phyloP scores from a whole-genome alignment of 2,797 vertebrate genomes.

The Poecilia picta region DNA sequence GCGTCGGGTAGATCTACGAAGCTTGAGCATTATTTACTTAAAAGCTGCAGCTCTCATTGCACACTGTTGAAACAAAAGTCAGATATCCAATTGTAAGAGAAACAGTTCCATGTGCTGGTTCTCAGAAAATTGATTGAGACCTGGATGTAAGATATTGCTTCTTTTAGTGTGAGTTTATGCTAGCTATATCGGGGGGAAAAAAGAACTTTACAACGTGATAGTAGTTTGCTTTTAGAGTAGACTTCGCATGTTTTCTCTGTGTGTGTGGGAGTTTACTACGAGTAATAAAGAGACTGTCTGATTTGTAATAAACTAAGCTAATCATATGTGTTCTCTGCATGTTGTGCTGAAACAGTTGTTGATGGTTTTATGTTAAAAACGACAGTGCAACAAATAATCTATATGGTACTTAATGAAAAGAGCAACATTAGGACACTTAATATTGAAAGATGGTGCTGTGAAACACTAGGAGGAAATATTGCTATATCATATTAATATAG shows the following conservation, averaged over 20 bases:
- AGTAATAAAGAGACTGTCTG: background rate
- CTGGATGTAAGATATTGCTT: background rate
- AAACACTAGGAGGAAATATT: background rate
- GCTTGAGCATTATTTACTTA: background rate
- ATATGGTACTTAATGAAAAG: background rate
- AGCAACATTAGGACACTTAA: background rate
- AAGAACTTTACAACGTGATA: background rate
- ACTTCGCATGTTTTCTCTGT: background rate
- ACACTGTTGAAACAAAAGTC: background rate
- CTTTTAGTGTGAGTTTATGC: background rate
- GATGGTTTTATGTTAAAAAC: background rate
- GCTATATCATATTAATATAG: background rate
- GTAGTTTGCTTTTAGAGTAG: background rate
- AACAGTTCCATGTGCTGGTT: background rate
- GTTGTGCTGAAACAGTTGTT: background rate
- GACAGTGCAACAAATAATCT: background rate
- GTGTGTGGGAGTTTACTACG: background rate
- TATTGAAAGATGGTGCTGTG: background rate
- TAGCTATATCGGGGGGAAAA: too few species aligned
- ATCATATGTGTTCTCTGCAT: background rate
- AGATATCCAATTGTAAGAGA: background rate
- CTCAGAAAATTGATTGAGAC: background rate
- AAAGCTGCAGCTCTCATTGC: background rate
- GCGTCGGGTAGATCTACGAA: background rate
- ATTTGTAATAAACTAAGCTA: background rate